These are phyloP conservation scores for Leptobrachium ailaonicum DNA, from an alignment of 2,113 vertebrate species.

Conservation along the genomic window DNA sequence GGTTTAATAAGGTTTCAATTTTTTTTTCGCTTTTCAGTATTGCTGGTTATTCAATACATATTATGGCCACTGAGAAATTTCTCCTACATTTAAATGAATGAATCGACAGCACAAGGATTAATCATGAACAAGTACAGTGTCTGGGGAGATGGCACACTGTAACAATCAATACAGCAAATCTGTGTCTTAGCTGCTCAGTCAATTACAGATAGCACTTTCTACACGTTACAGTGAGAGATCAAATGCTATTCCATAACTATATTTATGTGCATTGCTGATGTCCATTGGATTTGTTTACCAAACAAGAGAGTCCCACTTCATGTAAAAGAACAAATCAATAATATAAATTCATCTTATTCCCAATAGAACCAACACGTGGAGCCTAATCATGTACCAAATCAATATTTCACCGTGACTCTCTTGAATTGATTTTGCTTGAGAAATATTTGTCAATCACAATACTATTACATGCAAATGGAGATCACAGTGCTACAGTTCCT, in stretches of 20 bases:
- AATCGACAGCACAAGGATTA: background rate
- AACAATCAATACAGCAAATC: background rate
- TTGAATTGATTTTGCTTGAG: background rate
- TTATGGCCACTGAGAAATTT: no score
- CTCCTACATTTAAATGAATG: background rate
- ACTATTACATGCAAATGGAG: background rate
- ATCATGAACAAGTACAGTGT: background rate
- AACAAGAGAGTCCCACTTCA: background rate
- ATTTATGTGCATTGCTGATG: background rate
- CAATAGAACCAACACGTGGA: background rate
- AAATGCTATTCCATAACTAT: background rate
- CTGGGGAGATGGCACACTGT: background rate
- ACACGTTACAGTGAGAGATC: background rate
- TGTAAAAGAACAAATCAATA: background rate
- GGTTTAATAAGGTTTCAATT: no score
- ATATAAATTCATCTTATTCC: background rate
- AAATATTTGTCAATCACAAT: background rate
- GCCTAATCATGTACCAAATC: background rate
- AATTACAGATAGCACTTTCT: background rate
- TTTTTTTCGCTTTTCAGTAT: no score
- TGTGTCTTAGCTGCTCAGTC: background rate
- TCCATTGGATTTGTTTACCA: conserved; percentile 1
- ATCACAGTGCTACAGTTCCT: no score
- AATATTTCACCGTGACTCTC: background rate
- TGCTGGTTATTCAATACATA: no score